These are phyloP conservation scores for Basileuterus tristriatus DNA, from an alignment of 2,797 vertebrate species.

Conservation along the genomic window DNA sequence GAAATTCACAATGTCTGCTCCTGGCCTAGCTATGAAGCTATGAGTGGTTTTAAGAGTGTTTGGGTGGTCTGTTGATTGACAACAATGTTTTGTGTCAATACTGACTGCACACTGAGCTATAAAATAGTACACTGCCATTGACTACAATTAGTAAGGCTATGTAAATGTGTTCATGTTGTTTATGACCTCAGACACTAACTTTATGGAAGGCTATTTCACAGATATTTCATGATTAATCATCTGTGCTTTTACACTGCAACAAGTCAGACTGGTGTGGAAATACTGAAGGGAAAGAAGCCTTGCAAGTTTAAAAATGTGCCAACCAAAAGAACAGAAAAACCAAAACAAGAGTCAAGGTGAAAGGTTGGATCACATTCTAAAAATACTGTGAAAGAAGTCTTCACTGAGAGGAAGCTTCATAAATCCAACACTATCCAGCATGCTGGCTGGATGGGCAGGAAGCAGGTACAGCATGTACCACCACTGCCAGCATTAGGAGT, in stretches of 20 bases:
- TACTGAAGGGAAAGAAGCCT: neutral
- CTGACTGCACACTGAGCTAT: neutral
- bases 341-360: neutral
- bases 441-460: neutral
- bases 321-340: neutral
- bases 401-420: neutral
- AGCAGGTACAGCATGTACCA: neutral
- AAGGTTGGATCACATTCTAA: neutral
- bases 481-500: neutral
- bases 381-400: neutral
- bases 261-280: neutral
- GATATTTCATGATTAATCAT: neutral
- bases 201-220: constrained; percentile 2
- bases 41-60: neutral
- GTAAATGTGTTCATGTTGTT: neutral
- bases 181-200: neutral
- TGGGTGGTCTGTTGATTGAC: neutral
- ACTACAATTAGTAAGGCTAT: neutral
- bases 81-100: neutral
- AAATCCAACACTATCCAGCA: neutral
- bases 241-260: neutral
- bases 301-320: neutral
- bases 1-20: neutral
- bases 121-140: neutral
- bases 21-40: neutral